These are phyloP conservation scores for Daphoenositta chrysoptera DNA, from an alignment of 2,113 vertebrate genomes.

Conservation along the genomic window DNA sequence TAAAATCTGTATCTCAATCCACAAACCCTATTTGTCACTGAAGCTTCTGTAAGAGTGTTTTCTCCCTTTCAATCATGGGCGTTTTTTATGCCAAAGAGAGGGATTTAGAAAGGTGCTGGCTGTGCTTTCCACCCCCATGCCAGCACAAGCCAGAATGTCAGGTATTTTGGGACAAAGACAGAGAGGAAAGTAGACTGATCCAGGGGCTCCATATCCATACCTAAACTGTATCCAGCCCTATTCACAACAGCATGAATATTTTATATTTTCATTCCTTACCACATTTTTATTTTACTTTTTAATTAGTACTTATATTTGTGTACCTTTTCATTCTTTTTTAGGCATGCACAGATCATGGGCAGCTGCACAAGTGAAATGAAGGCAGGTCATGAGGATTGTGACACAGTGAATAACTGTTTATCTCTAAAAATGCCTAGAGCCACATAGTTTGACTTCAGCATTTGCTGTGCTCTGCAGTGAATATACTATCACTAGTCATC, in stretches of 20 bases:
- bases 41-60: not conserved
- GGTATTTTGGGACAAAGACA: not conserved
- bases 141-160: not conserved
- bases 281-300: not conserved
- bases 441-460: not conserved
- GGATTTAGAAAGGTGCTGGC: not conserved
- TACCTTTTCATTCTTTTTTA: not conserved
- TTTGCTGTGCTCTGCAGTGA: not conserved
- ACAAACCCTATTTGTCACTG: not conserved
- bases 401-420: slow-evolving; percentile 29
- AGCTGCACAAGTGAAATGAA: not conserved
- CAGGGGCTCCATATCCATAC: not conserved
- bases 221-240: not conserved
- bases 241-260: not conserved
- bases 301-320: not conserved
- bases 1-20: not conserved
- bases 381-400: not conserved
- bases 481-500: not conserved
- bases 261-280: not conserved
- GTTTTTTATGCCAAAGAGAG: not conserved
- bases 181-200: not conserved
- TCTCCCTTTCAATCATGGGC: not conserved
- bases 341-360: not conserved
- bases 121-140: not conserved
- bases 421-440: not conserved